phyloP scores from a whole-genome alignment of 2,113 vertebrate genomes.

The Pao palembangensis region DNA sequence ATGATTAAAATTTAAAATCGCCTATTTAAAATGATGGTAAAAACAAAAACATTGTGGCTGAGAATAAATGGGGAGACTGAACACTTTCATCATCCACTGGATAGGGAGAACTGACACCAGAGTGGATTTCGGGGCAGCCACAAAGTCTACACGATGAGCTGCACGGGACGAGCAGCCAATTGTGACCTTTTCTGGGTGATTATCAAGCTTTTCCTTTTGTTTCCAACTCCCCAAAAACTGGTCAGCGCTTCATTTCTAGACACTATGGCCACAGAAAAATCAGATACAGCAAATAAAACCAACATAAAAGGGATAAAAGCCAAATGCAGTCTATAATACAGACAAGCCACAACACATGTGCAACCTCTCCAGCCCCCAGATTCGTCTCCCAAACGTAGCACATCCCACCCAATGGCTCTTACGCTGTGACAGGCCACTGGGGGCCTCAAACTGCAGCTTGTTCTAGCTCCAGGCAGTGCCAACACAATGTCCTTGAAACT shows the following conservation, averaged over 20 bases:
- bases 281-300: constrained; percentile 53
- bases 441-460: constrained; percentile 33
- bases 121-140: constrained; percentile 25
- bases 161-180: too few species aligned
- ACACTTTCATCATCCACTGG: constrained; percentile 11
- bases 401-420: constrained; percentile 9
- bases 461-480: constrained; percentile 28
- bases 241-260: constrained; percentile 29
- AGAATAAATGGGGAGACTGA: not conserved
- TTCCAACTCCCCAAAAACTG: constrained; percentile 23
- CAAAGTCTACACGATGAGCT: not conserved
- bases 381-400: constrained; percentile 40
- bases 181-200: constrained; percentile 45
- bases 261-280: constrained; percentile 50
- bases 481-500: constrained; percentile 32
- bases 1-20: constrained; percentile 52
- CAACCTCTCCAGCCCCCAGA: constrained; percentile 13
- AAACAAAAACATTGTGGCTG: not conserved
- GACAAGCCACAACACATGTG: constrained; percentile 41
- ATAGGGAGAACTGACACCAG: constrained; percentile 18
- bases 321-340: constrained; percentile 46
- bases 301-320: constrained; percentile 61
- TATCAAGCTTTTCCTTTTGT: constrained; percentile 45
- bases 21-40: too few species aligned
- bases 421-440: constrained; percentile 17